Percentiles rank a stretch among this genome's conserved stretches.
These are phyloP conservation scores for Pocillopora damicornis DNA, from an alignment of 64 coral and sea anemone species.

Conservation along the genomic window DNA sequence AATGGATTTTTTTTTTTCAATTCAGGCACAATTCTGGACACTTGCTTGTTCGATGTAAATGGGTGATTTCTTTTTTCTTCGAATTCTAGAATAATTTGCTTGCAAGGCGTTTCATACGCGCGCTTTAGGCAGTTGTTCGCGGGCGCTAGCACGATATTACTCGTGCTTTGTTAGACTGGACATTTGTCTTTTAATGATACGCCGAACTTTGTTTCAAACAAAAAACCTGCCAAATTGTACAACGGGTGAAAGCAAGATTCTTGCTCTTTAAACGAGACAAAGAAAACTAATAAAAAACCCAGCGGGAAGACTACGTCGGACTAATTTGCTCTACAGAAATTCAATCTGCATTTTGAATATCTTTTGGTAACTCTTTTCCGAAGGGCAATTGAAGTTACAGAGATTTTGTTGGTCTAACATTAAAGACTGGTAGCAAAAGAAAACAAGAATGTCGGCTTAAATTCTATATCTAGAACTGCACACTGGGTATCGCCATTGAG, in stretches of 20 bases:
- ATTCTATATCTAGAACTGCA: too few species aligned
- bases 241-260: background rate
- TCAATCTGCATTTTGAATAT: too few species aligned
- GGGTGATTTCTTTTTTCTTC: background rate
- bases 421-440: background rate
- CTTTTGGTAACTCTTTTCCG: background rate
- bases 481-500: too few species aligned
- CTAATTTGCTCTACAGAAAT: too few species aligned
- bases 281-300: too few species aligned
- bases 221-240: background rate
- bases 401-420: background rate
- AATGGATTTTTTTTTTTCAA: background rate
- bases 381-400: background rate
- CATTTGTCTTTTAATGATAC: background rate
- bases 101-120: background rate
- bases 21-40: background rate
- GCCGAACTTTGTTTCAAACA: background rate
- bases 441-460: too few species aligned
- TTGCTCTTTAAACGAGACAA: background rate
- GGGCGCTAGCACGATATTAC: background rate
- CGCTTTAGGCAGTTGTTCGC: background rate
- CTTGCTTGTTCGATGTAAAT: background rate
- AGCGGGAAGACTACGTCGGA: too few species aligned
- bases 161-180: background rate
- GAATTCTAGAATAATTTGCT: background rate